Evolutionary conservation across 2,888 invertebrate species (phyloP), one percentile per base, ranked within the genome.

Genomic region (Chloroclystis v-ata): DNA sequence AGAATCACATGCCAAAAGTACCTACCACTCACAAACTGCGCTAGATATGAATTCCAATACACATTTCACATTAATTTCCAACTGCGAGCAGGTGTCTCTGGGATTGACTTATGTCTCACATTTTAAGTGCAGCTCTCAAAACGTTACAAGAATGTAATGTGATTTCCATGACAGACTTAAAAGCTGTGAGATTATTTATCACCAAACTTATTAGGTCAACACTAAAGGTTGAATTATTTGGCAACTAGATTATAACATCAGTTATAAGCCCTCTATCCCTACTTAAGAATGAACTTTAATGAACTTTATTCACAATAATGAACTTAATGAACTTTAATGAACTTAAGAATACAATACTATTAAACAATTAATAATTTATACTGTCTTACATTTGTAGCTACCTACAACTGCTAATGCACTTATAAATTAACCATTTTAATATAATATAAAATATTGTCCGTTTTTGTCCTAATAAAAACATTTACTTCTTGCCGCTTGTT

Each of bases 1-100:
- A 11, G 16, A 33, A 50, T 54, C 55, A 49, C 54, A 53, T 46
- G 35, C 45, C n/a, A 33, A 30, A 26, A 46, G 44, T 41, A 37
- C 43, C 48, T 39, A n/a, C 45, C 42, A 12, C 30, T 14, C 29
- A 38, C 45, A 37, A 38, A 46, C 38, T 45, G 28, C 45, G 38
- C 10, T 35, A 45, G 39, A 50, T 49, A 43, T 40, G 40, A 40
- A 43, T 38, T 40, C 33, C 29, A 11, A 16, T 20, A 43, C 45
- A 46, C 46, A 42, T 42, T 43, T 39, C 39, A 24, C 39, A 32
- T 46, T 43, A 35, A 50, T 39, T 26, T 43, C 25, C 33, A 42
- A 43, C 28, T 32, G 32, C 28, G 29, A 37, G 28, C 39, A 50
- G 39, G 42, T 49, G 42, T 39, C 38, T 33, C 8, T 4, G 28